These are phyloP conservation scores for Parazoanthus swiftii DNA, from an alignment of 92 coral and sea anemone genomes.

Conservation along the genomic window DNA sequence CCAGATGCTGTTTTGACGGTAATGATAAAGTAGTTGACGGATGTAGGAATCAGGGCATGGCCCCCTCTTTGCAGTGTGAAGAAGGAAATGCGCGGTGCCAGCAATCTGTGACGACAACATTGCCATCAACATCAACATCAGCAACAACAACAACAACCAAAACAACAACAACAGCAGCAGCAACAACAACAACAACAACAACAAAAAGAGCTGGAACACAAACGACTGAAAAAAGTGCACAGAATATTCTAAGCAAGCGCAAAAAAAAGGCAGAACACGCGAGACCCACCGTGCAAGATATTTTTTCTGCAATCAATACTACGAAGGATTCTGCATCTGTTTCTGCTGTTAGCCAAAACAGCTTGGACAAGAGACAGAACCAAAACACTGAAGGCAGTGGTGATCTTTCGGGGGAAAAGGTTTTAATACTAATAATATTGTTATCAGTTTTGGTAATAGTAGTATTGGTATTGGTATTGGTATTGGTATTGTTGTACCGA, in stretches of 20 bases:
- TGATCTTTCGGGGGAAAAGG: no score
- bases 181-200: not conserved
- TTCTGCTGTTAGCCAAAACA: not conserved
- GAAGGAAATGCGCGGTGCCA: not conserved
- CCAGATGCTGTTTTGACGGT: slow-evolving; percentile 11
- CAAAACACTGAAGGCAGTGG: not conserved
- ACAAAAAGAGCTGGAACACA: not conserved
- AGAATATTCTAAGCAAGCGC: not conserved
- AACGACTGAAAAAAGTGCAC: not conserved
- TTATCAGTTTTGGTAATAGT: no score
- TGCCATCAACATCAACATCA: not conserved
- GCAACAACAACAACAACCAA: not conserved
- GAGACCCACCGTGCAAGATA: not conserved
- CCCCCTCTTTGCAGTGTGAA: slow-evolving; percentile 1
- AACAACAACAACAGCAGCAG: not conserved
- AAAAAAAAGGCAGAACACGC: not conserved
- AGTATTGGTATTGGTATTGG: not conserved
- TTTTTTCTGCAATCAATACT: not conserved
- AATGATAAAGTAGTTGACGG: not conserved
- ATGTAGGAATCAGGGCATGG: not conserved
- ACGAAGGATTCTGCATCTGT: not conserved
- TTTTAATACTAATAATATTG: no score
- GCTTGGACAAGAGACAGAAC: not conserved
- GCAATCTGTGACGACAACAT: not conserved
- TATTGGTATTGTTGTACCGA: not conserved